phyloP scores from a whole-genome alignment of 2,888 invertebrate species.

The Chorisops tibialis region DNA sequence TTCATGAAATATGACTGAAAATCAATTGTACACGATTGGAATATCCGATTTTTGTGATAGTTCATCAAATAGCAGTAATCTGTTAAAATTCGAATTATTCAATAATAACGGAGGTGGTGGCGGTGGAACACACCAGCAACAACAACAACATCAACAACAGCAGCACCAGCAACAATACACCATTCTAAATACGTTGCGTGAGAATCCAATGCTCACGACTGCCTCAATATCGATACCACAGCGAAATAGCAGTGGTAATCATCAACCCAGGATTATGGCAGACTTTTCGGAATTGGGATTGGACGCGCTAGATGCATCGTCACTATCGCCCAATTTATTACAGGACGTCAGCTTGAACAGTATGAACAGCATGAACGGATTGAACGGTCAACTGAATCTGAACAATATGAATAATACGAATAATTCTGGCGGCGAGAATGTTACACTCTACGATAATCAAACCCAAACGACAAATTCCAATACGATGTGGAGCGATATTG shows the following conservation, averaged over 20 bases:
- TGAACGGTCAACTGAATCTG: conserved; percentile 6
- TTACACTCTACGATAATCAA: conserved; percentile 41
- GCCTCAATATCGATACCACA: conserved; percentile 66
- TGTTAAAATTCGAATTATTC: conserved; percentile 43
- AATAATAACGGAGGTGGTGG: conserved; percentile 33
- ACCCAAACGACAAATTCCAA: conserved; percentile 45
- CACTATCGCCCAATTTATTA: conserved; percentile 48
- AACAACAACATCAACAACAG: too few relatives aligned
- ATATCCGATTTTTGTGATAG: conserved; percentile 52
- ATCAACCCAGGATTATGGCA: conserved; percentile 39
- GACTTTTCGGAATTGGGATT: conserved; percentile 50
- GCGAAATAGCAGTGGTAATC: conserved; percentile 47
- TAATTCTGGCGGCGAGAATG: conserved; percentile 31
- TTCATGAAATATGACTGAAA: conserved; percentile 47
- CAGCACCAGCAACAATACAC: conserved; percentile 40
- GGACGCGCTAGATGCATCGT: conserved; percentile 48
- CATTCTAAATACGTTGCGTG: conserved; percentile 34
- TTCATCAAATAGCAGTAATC: conserved; percentile 50
- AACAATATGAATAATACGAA: background rate
- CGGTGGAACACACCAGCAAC: background rate
- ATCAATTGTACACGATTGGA: conserved; percentile 50
- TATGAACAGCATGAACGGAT: conserved; percentile 32
- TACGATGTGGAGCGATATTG: conserved; percentile 52
- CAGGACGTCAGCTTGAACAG: conserved; percentile 49
- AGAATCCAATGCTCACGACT: conserved; percentile 49